These are phyloP conservation scores for Yasuhikotakia modesta DNA, from an alignment of 2,797 vertebrate species.

Conservation along the genomic window DNA sequence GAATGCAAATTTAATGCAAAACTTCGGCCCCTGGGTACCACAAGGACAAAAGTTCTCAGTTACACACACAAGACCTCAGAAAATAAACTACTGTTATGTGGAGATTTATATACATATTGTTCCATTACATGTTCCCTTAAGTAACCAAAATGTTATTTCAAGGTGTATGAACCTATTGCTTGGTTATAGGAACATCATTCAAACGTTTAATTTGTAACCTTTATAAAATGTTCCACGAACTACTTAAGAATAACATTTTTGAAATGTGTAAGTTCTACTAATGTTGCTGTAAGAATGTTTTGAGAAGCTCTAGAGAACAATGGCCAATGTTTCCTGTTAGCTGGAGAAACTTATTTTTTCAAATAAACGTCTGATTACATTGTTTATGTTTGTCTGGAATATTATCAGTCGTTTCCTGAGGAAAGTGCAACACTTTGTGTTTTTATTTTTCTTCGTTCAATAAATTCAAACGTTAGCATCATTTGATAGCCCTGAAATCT, in stretches of 20 bases:
- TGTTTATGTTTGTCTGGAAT: conserved; percentile 31
- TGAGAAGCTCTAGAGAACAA: no score
- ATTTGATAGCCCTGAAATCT: neutral
- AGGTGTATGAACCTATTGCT: no score
- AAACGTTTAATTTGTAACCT: no score
- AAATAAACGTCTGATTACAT: neutral
- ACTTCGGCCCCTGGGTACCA: conserved; percentile 12
- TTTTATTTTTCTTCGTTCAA: conserved; percentile 17
- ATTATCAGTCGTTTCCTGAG: neutral
- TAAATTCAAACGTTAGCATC: neutral
- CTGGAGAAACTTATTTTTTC: neutral
- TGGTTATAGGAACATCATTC: no score
- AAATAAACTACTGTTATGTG: conserved; percentile 5
- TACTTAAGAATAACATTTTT: no score
- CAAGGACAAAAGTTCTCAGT: conserved; percentile 31
- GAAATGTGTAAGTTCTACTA: no score
- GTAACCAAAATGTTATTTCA: no score
- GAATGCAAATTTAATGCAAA: conserved; percentile 42
- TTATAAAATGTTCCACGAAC: no score
- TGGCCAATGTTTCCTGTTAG: no score
- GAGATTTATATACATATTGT: neutral
- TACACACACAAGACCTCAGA: neutral
- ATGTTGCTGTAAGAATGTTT: no score
- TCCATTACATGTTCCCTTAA: no score
- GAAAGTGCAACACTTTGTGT: neutral